Evolutionary conservation across 2,888 invertebrate species (phyloP).

Genomic region (Troglohyphantes excavatus): DNA sequence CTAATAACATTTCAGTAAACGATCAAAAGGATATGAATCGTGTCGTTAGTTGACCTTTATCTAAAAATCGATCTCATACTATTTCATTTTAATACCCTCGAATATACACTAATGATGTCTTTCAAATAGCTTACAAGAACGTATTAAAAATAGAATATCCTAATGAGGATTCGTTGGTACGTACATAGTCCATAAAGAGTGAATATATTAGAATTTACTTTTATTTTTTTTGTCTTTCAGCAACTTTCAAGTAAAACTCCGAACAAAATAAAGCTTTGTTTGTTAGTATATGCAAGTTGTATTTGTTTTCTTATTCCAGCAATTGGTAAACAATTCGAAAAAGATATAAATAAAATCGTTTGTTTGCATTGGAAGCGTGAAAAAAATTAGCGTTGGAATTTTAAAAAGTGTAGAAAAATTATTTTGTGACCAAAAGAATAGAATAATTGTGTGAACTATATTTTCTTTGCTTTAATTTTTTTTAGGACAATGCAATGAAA

Average conservation of each 20-base stretch:
- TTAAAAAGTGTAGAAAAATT: too few species aligned
- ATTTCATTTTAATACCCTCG: constrained; percentile 23
- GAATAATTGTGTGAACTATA: too few species aligned
- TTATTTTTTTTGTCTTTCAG: constrained; percentile 10
- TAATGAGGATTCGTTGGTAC: constrained; percentile 26
- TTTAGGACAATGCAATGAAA: too few species aligned
- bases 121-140: constrained; percentile 13
- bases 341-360: too few species aligned
- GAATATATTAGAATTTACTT: constrained; percentile 17
- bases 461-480: too few species aligned
- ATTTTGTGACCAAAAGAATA: too few species aligned
- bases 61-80: constrained; percentile 4
- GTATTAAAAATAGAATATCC: constrained; percentile 5
- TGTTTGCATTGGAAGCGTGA: too few species aligned
- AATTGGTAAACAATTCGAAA: too few species aligned
- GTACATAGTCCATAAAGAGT: constrained; percentile 11
- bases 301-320: too few species aligned
- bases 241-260: not conserved
- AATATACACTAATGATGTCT: constrained; percentile 31
- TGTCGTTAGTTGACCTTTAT: constrained; percentile 33
- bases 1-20: not conserved
- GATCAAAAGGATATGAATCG: not conserved
- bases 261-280: not conserved
- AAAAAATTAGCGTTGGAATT: too few species aligned
- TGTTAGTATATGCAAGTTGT: not conserved